Conservation (phyloP, 2,797 vertebrate species). For the Ctenopoma kingsleyae region DNA sequence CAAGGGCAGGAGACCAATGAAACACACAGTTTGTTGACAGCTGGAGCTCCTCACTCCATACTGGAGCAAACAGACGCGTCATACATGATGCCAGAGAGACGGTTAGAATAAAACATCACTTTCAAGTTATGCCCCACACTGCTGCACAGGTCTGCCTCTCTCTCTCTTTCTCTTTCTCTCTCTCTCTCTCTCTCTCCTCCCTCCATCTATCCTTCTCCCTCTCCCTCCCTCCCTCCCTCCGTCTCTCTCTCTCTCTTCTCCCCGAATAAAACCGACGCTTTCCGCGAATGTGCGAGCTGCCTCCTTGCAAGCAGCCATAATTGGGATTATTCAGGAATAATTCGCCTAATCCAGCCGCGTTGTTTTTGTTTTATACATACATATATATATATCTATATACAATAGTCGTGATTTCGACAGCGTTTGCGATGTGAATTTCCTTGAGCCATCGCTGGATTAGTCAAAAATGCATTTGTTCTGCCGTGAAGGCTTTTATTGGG, state of each 20-base stretch:
- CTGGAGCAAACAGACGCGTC: slow-evolving; percentile 30
- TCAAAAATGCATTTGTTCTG: slow-evolving; percentile 51
- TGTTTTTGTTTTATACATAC: slow-evolving; percentile 38
- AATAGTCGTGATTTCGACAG: slow-evolving; percentile 36
- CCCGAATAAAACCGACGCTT: slow-evolving; percentile 80
- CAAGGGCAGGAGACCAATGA: slow-evolving; percentile 16
- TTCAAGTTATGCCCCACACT: slow-evolving; percentile 52
- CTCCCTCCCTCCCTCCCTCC: slow-evolving; percentile 15
- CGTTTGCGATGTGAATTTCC: slow-evolving; percentile 51
- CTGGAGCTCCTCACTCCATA: slow-evolving; percentile 21
- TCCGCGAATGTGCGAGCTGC: slow-evolving; percentile 79
- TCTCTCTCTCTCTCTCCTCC: not conserved
- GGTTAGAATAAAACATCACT: slow-evolving; percentile 59
- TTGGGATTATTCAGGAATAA: slow-evolving; percentile 83
- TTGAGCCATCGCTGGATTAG: slow-evolving; percentile 62
- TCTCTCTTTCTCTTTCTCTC: slow-evolving; percentile 9
- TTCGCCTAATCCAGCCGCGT: slow-evolving; percentile 68
- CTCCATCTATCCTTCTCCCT: slow-evolving; percentile 7
- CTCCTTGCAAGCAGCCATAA: slow-evolving; percentile 80
- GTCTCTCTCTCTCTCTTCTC: slow-evolving; percentile 22
- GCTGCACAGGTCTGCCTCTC: slow-evolving; percentile 52
- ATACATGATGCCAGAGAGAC: slow-evolving; percentile 43
- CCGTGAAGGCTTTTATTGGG: slow-evolving; percentile 67
- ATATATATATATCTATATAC: not conserved
- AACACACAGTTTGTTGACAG: slow-evolving; percentile 17